Percentiles rank a stretch among this genome's conserved stretches.
Evolutionary conservation across 2,888 invertebrate genomes (phyloP).

Genomic region (Drosophila paracracens): DNA sequence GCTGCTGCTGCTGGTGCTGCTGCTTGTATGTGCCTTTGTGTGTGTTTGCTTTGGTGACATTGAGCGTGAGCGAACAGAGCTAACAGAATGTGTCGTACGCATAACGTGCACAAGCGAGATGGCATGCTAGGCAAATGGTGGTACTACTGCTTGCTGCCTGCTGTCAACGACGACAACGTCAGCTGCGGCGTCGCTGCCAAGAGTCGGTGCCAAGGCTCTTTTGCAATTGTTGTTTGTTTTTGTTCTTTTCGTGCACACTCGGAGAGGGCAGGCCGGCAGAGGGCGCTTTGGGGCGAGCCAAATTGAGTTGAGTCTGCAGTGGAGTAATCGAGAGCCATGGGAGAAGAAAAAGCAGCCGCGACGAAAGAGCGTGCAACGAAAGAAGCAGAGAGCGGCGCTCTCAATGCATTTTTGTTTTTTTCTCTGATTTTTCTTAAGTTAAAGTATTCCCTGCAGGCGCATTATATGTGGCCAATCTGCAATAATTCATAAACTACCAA

Average conservation of each 20-base stretch:
- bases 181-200: conserved; percentile 62
- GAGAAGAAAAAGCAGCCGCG: neutral
- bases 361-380: neutral
- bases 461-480: neutral
- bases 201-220: conserved; percentile 79
- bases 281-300: conserved; percentile 17
- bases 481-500: neutral
- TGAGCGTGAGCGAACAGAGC: conserved; percentile 49
- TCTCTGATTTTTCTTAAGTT: neutral
- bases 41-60: conserved; percentile 44
- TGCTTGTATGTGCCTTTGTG: neutral
- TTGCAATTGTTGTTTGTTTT: conserved; percentile 75
- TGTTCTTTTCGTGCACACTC: conserved; percentile 55
- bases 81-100: conserved; percentile 24
- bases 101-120: conserved; percentile 34
- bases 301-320: conserved; percentile 3
- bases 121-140: conserved; percentile 37
- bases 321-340: conserved; percentile 6
- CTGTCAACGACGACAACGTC: conserved; percentile 34
- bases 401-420: conserved; percentile 2
- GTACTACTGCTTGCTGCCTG: conserved; percentile 13
- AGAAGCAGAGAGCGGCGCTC: neutral
- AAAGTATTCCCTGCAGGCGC: neutral
- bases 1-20: conserved; percentile 15
- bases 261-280: conserved; percentile 9